Percentiles rank a stretch among this genome's conserved stretches.
Conservation (phyloP, 2,888 invertebrate genomes). For the Hypena proboscidalis region DNA sequence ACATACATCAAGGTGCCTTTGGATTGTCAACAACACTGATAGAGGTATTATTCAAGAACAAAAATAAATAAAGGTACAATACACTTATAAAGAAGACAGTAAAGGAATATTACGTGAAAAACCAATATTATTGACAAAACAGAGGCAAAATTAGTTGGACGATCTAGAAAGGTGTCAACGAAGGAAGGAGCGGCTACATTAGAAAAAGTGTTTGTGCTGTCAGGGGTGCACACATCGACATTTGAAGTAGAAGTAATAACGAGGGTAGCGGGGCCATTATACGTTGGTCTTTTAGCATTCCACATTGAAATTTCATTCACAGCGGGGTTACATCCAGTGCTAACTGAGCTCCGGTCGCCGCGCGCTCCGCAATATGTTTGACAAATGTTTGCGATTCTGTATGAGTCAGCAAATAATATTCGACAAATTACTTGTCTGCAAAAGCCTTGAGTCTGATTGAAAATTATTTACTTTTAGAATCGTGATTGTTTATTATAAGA, state of each 20-base stretch:
- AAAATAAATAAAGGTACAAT: neutral
- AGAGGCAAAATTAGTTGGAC: slow-evolving; percentile 77
- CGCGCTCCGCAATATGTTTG: slow-evolving; percentile 75
- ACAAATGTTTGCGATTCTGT: slow-evolving; percentile 51
- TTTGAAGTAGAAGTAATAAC: slow-evolving; percentile 54
- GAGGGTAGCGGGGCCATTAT: slow-evolving; percentile 62
- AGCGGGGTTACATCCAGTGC: slow-evolving; percentile 74
- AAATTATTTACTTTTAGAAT: neutral
- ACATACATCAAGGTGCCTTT: slow-evolving; percentile 60
- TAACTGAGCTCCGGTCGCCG: slow-evolving; percentile 63
- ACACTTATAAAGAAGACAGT: neutral
- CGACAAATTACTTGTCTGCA: slow-evolving; percentile 25
- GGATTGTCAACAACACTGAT: slow-evolving; percentile 56
- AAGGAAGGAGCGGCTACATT: slow-evolving; percentile 82
- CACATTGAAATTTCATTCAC: slow-evolving; percentile 76
- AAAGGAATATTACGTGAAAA: neutral
- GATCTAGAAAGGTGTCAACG: slow-evolving; percentile 84
- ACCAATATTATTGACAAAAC: slow-evolving; percentile 58
- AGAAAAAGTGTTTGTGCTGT: slow-evolving; percentile 76
- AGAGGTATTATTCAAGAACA: slow-evolving; percentile 13
- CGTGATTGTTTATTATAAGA: too few relatives aligned
- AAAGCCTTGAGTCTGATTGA: slow-evolving; percentile 42
- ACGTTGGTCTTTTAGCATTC: slow-evolving; percentile 73
- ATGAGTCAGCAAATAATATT: slow-evolving; percentile 46
- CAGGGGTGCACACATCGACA: slow-evolving; percentile 77